Base-by-base conservation (phyloP, 2,797 vertebrate species). In the Bryconaethiops microstoma region DNA sequence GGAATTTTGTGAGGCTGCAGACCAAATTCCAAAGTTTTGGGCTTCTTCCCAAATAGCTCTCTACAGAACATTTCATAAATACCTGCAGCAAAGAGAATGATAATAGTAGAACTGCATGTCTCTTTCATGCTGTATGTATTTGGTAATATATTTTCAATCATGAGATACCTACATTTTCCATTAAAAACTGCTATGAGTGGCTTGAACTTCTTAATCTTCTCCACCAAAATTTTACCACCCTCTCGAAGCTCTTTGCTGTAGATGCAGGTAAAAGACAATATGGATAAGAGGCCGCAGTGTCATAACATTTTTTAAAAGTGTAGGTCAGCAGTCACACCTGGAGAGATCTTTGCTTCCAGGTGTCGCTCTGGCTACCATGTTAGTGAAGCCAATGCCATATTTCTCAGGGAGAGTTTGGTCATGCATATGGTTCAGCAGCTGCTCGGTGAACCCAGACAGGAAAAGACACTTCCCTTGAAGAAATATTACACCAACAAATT, bases 21-120 rank as follows among this genome's bases (percentile, higher is more conserved):
- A 83, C 98, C 98, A 91, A 99, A 99, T n/a, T 97, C 94, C 76
- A 99, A 93, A 2, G 94, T 96, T 91, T 97, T 96, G 82, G 98
- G 95, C 88, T 96, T 99, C 88, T 98, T 95, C 80, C 98, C 97
- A 94, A 99, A 99, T 88, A 99, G 88, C 88, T 99, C 98, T 92
- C 95, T 96, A 92, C 97, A 98, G 94, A 99, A 99, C 94, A 99
- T 99, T 93, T 99, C 98, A 93, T 98, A 99, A 91, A 99, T 99
- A 90, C 98, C 98, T 99, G 75, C 17, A 60, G 9, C 7, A 25
- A 78, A 2, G 86, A 21, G 21, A 79, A 45, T 8, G 50, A 12
- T 52, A 1, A 55, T 4, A 13, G 68, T 5, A 40, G 16, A 0
- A 23, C 55, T 21, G 12, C 0, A 7, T n/a, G 0, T 35, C 1